Evolutionary conservation across 2,797 vertebrate genomes (phyloP).

Genomic region (Pachyuromys duprasi): DNA sequence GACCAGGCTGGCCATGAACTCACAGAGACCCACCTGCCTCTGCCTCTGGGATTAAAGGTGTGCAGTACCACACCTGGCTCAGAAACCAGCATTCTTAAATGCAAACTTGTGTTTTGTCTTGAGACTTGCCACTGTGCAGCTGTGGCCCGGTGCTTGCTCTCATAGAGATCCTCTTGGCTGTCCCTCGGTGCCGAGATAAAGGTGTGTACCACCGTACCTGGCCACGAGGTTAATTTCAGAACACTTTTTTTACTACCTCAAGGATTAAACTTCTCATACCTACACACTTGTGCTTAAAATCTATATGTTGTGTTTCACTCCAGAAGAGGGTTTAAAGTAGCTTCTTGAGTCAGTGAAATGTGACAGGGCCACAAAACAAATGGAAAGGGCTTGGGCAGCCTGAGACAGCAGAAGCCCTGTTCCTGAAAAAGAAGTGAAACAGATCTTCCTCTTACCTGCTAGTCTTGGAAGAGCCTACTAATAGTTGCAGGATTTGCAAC

Average conservation of each 20-base stretch:
- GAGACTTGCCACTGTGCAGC: background rate
- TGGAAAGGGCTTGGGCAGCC: background rate
- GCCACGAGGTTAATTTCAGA: background rate
- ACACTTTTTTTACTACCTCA: background rate
- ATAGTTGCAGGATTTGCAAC: background rate
- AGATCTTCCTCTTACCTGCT: background rate
- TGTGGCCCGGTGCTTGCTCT: background rate
- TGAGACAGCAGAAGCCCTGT: background rate
- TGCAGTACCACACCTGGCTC: too few relatives aligned
- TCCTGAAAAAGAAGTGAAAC: background rate
- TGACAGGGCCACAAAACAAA: background rate
- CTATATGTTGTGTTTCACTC: background rate
- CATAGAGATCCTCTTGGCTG: background rate
- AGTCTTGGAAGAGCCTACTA: background rate
- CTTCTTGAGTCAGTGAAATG: slow-evolving; percentile 15
- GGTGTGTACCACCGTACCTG: background rate
- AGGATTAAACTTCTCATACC: background rate
- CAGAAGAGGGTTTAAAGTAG: slow-evolving; percentile 1
- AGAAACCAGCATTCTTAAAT: background rate
- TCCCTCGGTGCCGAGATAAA: background rate
- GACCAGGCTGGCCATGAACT: too few relatives aligned
- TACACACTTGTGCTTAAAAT: background rate
- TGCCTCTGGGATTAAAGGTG: too few relatives aligned
- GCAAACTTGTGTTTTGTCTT: background rate
- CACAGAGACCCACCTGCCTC: too few relatives aligned